These are phyloP conservation scores for Cryptoleucopteryx plumbea DNA, from an alignment of 2,113 vertebrate genomes.

Conservation along the genomic window DNA sequence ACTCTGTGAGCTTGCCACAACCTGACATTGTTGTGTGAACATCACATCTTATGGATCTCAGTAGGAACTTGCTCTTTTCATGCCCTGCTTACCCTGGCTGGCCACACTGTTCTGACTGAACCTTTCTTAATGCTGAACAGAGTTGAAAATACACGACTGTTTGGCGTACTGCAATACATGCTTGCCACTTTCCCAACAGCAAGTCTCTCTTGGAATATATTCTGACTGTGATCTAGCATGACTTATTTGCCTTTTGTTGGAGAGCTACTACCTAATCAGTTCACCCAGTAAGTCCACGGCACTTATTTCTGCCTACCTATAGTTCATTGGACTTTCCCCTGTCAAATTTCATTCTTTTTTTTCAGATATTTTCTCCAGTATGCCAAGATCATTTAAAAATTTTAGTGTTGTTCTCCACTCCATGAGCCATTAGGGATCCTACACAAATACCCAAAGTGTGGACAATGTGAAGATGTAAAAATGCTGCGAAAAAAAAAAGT, in stretches of 20 bases:
- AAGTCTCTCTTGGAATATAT: neutral
- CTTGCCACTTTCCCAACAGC: neutral
- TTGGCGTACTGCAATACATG: neutral
- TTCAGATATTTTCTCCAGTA: neutral
- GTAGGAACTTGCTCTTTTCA: neutral
- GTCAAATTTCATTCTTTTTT: neutral
- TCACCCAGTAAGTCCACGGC: accelerated
- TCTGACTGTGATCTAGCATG: neutral
- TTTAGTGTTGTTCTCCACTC: neutral
- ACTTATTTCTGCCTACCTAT: neutral
- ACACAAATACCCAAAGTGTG: neutral
- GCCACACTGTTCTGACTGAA: neutral
- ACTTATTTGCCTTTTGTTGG: neutral
- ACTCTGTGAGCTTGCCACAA: neutral
- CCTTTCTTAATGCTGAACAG: neutral
- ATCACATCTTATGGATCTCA: neutral
- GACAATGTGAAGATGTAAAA: neutral
- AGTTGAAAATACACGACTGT: neutral
- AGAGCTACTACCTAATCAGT: neutral
- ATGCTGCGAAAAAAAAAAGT: neutral
- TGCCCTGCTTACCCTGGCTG: neutral
- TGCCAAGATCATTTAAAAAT: neutral
- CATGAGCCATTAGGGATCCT: neutral
- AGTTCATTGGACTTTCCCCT: neutral
- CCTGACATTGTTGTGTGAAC: neutral